Base-by-base conservation (phyloP, 2,113 vertebrate genomes). In the Rhinolophus sinicus region DNA sequence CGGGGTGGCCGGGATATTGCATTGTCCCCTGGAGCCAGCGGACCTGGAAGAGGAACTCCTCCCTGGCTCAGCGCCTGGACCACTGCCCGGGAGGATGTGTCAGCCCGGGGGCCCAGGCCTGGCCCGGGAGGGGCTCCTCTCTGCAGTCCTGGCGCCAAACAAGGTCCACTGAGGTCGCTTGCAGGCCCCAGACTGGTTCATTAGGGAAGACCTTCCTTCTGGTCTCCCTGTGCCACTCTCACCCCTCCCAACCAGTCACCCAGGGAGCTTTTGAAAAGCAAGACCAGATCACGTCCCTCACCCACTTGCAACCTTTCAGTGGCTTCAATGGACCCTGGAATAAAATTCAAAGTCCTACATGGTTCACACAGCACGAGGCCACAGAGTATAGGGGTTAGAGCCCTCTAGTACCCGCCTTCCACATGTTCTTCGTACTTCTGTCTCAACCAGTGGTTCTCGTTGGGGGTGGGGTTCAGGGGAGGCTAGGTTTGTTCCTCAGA, bases 21-120 rank as follows among this genome's bases (percentile, higher is more conserved):
- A 80, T 83, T 95, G 88, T 95, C 88, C 58, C 58, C 35, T 67
- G 88, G 88, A 95, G 93, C 90, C 90, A 5, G 83, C 2, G 1
- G 93, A 92, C 52, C 84, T 82, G 77, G 38, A 76, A 38, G 77
- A 82, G 93, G 78, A 96, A 40, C 73, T 50, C 56, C 75, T 77
- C 80, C 93, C 83, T 33, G 30, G 87, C 87, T 56, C 73, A 33
- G 56, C 0, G 16, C 69, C 93, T 96, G 89, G 89, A 65, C 33
- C 0, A 0, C 70, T 58, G 89, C 96, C 95, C 4, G 0, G 56
- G 60, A 77, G 60, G 73, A 47, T 70, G 58, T 50, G 24, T 91
- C 87, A 64, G 83, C 60, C 52, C 0, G 0, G 5, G 70, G 82
- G 38, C 60, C 58, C 16, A 11, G 58, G 44, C 22, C 40, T 54